These are phyloP conservation scores for Oreotragus oreotragus DNA, from an alignment of 2,113 vertebrate species.

Conservation along the genomic window DNA sequence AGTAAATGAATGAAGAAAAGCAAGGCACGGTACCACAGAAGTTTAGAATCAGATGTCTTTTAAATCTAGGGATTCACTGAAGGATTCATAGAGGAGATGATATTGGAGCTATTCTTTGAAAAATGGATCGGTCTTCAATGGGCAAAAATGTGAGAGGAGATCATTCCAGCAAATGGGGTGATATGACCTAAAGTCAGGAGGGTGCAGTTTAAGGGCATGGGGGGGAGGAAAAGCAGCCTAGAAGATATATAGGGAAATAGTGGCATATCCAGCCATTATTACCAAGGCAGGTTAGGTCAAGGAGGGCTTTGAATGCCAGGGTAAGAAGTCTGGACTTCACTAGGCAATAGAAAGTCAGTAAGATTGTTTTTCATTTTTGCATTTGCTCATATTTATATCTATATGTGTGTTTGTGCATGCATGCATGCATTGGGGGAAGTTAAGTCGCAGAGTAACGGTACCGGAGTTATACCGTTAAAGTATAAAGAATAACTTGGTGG, in stretches of 20 bases:
- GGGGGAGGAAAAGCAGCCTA: neutral
- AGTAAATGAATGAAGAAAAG: neutral
- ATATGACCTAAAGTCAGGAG: neutral
- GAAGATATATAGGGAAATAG: neutral
- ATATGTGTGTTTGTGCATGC: neutral
- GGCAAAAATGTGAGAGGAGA: neutral
- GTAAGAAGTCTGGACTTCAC: neutral
- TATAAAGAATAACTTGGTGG: neutral
- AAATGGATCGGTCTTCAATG: neutral
- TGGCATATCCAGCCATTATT: neutral
- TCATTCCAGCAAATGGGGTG: neutral
- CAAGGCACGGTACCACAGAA: neutral
- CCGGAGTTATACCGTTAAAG: neutral
- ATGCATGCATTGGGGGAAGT: neutral
- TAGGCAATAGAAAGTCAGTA: neutral
- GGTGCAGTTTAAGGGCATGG: neutral
- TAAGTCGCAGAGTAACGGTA: neutral
- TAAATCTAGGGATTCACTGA: neutral
- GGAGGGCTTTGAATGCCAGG: neutral
- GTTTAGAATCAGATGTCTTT: conserved; percentile 18
- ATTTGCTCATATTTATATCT: neutral
- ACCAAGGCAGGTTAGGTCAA: neutral
- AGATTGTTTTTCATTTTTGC: neutral
- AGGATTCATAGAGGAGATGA: neutral
- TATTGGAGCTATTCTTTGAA: neutral